These are phyloP conservation scores for Carapus acus DNA, from an alignment of 2,797 vertebrate species.

Conservation along the genomic window DNA sequence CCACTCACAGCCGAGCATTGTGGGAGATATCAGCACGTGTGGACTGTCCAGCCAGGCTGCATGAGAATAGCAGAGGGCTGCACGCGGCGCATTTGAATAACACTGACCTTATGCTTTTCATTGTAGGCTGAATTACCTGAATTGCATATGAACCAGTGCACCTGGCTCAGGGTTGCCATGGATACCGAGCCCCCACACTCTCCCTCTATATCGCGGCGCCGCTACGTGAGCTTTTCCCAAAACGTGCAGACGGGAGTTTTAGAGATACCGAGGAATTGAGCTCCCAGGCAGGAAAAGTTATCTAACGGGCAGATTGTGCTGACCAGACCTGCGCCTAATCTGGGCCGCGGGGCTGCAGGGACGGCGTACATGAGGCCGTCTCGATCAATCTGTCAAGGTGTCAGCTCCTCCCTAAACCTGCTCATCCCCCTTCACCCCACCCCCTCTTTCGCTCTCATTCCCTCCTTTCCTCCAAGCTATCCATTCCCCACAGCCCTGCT, in stretches of 20 bases:
- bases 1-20: constrained; percentile 52
- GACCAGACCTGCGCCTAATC: constrained; percentile 65
- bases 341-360: constrained; percentile 45
- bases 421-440: too few species aligned
- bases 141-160: constrained; percentile 61
- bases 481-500: background rate
- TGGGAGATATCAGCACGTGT: constrained; percentile 38
- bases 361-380: constrained; percentile 50
- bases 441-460: constrained; percentile 16
- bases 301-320: constrained; percentile 64
- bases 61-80: constrained; percentile 32
- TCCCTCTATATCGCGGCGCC: constrained; percentile 8
- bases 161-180: constrained; percentile 69
- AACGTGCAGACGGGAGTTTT: constrained; percentile 44
- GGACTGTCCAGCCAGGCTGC: constrained; percentile 20
- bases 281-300: constrained; percentile 54
- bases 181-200: constrained; percentile 55
- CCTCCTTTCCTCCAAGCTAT: background rate
- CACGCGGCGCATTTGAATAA: constrained; percentile 56
- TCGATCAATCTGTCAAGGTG: constrained; percentile 70
- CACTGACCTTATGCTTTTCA: constrained; percentile 63
- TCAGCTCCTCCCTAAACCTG: constrained; percentile 43
- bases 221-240: constrained; percentile 20
- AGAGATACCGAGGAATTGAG: constrained; percentile 51
- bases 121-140: constrained; percentile 61